Conservation (phyloP, 2,113 vertebrate species). For the Nothobranchius furzeri region DNA sequence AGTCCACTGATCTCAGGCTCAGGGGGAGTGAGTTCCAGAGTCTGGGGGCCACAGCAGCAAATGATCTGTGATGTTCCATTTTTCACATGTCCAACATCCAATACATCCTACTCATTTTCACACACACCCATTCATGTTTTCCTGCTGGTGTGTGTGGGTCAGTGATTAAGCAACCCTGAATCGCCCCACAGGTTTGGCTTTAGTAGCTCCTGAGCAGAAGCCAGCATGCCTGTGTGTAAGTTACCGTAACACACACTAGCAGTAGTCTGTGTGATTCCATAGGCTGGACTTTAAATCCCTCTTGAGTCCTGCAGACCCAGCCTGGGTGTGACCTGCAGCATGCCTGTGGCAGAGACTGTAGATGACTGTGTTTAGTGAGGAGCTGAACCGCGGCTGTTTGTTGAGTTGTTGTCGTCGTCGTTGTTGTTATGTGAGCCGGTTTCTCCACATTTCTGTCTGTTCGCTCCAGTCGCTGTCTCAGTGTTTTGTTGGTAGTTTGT, state of each 20-base stretch:
- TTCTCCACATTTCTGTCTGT: constrained; percentile 18
- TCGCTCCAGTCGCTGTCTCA: neutral
- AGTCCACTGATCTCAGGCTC: too few species aligned
- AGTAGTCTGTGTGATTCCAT: neutral
- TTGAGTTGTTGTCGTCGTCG: constrained; percentile 10
- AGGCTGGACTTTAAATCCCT: neutral
- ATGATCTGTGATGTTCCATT: neutral
- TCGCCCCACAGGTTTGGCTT: constrained; percentile 2
- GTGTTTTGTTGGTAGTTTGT: neutral
- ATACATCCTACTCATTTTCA: constrained; percentile 35
- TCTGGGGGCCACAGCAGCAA: too few species aligned
- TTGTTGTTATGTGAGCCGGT: neutral
- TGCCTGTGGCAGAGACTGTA: constrained; percentile 11
- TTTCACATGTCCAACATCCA: constrained; percentile 35
- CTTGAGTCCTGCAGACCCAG: constrained; percentile 13
- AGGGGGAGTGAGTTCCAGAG: too few species aligned
- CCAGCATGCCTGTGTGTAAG: constrained; percentile 12
- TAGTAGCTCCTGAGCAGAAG: constrained; percentile 5
- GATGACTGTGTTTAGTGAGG: constrained; percentile 24
- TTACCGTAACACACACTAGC: constrained; percentile 15
- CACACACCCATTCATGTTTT: constrained; percentile 19
- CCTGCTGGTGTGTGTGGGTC: constrained; percentile 18
- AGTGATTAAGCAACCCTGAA: neutral
- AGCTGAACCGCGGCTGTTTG: constrained; percentile 1
- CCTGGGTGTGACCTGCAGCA: constrained; percentile 18